A percentile compares a stretch with the other conserved stretches of the same genome.
phyloP scores from a whole-genome alignment of 2,797 vertebrate species.

The Trichosurus vulpecula region DNA sequence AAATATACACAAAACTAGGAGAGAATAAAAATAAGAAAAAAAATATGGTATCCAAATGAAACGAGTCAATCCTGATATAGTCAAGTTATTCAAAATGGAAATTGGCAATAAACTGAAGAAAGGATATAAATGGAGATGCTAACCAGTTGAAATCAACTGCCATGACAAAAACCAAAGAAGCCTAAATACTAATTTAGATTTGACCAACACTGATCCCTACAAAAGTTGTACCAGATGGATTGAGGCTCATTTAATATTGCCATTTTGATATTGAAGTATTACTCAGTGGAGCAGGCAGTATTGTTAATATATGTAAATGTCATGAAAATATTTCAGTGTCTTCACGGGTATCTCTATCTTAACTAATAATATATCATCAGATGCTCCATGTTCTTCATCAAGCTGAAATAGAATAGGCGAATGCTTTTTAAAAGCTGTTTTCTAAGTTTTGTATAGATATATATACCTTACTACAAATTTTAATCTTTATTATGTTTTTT shows the following conservation, averaged over 20 bases:
- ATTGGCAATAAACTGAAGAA: not conserved
- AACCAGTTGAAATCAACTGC: not conserved
- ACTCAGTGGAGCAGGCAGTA: not conserved
- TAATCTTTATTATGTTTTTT: conserved; percentile 29
- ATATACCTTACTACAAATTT: conserved; percentile 10
- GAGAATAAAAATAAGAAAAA: not conserved
- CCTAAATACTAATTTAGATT: not conserved
- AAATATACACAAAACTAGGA: not conserved
- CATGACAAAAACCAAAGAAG: not conserved
- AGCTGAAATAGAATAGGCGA: not conserved
- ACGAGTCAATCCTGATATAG: not conserved
- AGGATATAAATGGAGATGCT: not conserved
- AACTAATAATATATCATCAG: conserved; percentile 21
- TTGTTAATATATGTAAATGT: not conserved
- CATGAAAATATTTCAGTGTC: not conserved
- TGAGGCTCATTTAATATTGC: not conserved
- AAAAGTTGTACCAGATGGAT: not conserved
- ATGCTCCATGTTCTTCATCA: not conserved
- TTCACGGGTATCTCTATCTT: not conserved
- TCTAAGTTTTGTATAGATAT: conserved; percentile 23
- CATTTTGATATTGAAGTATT: not conserved
- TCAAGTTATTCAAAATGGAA: not conserved
- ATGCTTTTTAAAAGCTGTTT: conserved; percentile 50
- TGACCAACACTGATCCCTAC: not conserved
- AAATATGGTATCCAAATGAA: not conserved